Base-by-base conservation (phyloP, 2,888 invertebrate species). In the Laothoe populi region DNA sequence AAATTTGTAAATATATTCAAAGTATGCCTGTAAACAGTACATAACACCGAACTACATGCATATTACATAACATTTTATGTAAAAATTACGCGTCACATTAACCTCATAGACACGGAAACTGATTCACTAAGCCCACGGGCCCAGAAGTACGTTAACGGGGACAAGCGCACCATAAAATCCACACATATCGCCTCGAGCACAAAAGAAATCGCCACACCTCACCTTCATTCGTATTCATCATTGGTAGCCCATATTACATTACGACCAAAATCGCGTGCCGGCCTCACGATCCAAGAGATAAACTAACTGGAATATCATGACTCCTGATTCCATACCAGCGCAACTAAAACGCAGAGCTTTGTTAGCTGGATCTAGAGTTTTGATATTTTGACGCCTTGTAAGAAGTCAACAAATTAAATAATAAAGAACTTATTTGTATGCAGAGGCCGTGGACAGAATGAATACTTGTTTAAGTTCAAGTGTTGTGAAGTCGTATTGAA, bases 161-260 rank as follows among this genome's bases (percentile, higher is more conserved):
- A 64, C 67, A 67, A 69, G 65, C 65, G 65, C 66, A 67, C 64
- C 70, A 69, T 71, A 71, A 72, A 70, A 70, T 68, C 64, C 63
- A 65, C 64, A 64, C 66, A 67, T 69, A 70, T 66, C 66, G 75
- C 78, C 72, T 66, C 71, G 57, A 72, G 78, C 75, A 73, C 78
- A 83, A 82, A 84, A 82, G 80, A 86, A 86, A 83, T 82, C 81
- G 78, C 66, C 65, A 81, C 85, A 86, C 82, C 82, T 82, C 67
- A 69, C 68, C 31, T 82, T 87, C 83, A 84, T 91, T 87, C 69
- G 82, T 88, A 90, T 90, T 83, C 90, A 87, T 82, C 81, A 79
- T 79, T 70, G 81, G 88, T 87, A 79, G 70, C 75, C 78, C 84
- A 87, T 90, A 90, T 89, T 86, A 87, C 86, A 83, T 89, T 88